These are phyloP conservation scores for Luperina testacea DNA, from an alignment of 2,888 invertebrate species.

Conservation along the genomic window DNA sequence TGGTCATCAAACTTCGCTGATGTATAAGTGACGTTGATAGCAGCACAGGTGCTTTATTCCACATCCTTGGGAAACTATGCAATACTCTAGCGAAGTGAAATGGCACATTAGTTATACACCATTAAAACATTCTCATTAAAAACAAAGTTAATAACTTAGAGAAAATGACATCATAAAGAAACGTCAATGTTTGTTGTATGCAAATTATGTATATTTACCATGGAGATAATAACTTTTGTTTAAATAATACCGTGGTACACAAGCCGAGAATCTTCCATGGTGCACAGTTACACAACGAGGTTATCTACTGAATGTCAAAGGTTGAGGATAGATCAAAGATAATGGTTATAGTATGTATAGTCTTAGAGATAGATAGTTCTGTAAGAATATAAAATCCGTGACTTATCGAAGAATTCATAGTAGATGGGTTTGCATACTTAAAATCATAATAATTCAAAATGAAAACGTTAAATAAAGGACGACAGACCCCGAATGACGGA, in stretches of 20 bases:
- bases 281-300: slow-evolving; percentile 31
- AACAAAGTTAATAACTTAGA: not conserved
- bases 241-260: slow-evolving; percentile 1
- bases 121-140: not conserved
- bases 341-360: no score
- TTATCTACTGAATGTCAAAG: slow-evolving; percentile 58
- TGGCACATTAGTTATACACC: no score
- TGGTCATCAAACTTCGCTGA: not conserved
- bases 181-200: not conserved
- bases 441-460: not conserved
- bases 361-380: slow-evolving; percentile 12
- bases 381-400: not conserved
- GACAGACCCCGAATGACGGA: not conserved
- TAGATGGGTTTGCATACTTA: not conserved
- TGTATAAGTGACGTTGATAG: not conserved
- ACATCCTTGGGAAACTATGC: slow-evolving; percentile 4
- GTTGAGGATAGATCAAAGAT: slow-evolving; percentile 28
- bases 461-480: not conserved
- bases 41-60: not conserved
- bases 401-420: slow-evolving; percentile 1
- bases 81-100: not conserved
- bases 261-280: slow-evolving; percentile 47
- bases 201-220: slow-evolving; percentile 6
- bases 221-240: not conserved
- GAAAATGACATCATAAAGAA: not conserved